Evolutionary conservation across 2,888 invertebrate species (phyloP).

Genomic region (Arrhopalites spinosus): DNA sequence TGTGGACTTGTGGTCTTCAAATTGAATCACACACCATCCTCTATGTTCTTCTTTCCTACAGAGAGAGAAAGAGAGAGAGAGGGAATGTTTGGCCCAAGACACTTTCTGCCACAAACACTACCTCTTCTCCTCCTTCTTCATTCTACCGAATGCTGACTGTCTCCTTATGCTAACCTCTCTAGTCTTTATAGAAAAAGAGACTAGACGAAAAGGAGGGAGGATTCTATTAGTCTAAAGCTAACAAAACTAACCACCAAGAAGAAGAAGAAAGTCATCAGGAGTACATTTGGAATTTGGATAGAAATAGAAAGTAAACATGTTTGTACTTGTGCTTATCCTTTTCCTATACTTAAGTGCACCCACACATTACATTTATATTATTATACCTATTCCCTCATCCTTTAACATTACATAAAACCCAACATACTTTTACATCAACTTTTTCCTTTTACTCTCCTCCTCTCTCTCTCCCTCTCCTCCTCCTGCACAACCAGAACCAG

Average conservation of each 20-base stretch:
- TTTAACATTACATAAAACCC: neutral
- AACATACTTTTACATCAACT: neutral
- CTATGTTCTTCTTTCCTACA: neutral
- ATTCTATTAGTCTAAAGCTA: neutral
- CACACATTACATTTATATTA: neutral
- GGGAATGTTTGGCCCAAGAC: constrained; percentile 37
- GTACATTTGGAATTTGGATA: constrained; percentile 16
- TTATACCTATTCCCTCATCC: constrained; percentile 8
- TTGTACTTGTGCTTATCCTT: neutral
- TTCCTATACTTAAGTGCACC: neutral
- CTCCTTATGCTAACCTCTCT: neutral
- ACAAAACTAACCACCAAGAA: too few relatives aligned
- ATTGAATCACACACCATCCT: constrained; percentile 33
- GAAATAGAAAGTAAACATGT: neutral
- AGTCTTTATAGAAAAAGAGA: neutral
- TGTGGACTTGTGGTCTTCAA: constrained; percentile 31
- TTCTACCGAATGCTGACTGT: neutral
- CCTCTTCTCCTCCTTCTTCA: constrained; percentile 25
- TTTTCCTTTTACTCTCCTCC: neutral
- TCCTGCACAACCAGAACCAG: neutral
- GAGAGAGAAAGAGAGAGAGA: too few relatives aligned
- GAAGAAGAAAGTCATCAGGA: constrained; percentile 20
- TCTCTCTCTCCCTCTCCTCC: neutral
- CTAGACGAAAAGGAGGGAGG: neutral
- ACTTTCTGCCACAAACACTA: constrained; percentile 47